Evolutionary conservation across 2,113 vertebrate species (phyloP).

Genomic region (Sceloporus undulatus): DNA sequence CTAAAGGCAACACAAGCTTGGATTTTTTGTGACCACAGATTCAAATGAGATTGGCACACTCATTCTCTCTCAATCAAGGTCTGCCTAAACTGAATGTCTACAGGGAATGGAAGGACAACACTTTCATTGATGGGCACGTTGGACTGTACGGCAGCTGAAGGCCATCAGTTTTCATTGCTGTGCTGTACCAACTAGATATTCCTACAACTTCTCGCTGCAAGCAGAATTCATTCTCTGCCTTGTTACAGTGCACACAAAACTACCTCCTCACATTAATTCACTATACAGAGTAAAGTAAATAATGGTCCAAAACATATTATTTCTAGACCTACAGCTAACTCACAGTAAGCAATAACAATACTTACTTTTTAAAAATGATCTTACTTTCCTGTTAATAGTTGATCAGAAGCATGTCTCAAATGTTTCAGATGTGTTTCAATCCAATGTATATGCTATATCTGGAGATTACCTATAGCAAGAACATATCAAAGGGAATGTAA

Average conservation of each 20-base stretch:
- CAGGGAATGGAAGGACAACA: neutral
- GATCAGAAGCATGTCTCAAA: neutral
- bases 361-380: neutral
- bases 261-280: neutral
- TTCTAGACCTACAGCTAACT: neutral
- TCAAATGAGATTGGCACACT: neutral
- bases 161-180: neutral
- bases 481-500: slow-evolving; percentile 10
- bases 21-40: neutral
- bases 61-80: neutral
- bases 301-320: neutral
- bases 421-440: neutral
- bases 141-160: neutral
- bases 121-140: neutral
- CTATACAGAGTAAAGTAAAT: neutral
- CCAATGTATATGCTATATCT: neutral
- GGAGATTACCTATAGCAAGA: slow-evolving; percentile 6
- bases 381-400: neutral
- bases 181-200: neutral
- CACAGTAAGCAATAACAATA: neutral
- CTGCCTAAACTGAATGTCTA: neutral
- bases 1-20: neutral
- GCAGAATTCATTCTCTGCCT: neutral
- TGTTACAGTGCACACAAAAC: neutral
- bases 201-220: neutral